Percentiles rank a stretch among this genome's conserved stretches.
These are phyloP conservation scores for Salarias fasciatus DNA, from an alignment of 2,797 vertebrate species.

Conservation along the genomic window DNA sequence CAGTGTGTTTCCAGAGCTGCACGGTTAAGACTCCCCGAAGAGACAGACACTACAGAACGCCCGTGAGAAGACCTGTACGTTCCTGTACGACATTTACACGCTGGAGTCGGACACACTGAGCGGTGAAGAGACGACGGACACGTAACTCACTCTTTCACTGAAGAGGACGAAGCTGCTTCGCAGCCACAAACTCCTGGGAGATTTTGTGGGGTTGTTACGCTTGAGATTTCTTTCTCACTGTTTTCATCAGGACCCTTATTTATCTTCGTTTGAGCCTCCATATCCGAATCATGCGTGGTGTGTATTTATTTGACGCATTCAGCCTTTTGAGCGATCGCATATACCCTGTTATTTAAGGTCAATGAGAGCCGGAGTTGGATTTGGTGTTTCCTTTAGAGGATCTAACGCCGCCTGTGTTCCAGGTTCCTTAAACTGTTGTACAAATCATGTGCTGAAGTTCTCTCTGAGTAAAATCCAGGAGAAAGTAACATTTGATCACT, in stretches of 20 bases:
- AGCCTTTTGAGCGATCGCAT: conserved; percentile 11
- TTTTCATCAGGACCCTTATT: conserved; percentile 5
- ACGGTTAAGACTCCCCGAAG: conserved; percentile 20
- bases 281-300: conserved; percentile 3
- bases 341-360: neutral
- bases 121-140: conserved; percentile 36
- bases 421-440: conserved; percentile 14
- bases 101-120: conserved; percentile 15
- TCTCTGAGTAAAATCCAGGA: conserved; percentile 10
- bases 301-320: conserved; percentile 5
- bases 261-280: conserved; percentile 17
- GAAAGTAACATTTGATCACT: conserved; percentile 55
- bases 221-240: conserved; percentile 7
- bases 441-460: conserved; percentile 1
- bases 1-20: conserved; percentile 37
- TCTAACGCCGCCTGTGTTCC: neutral
- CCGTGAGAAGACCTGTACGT: conserved; percentile 11
- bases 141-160: conserved; percentile 49
- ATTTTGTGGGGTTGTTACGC: conserved; percentile 24
- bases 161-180: conserved; percentile 17
- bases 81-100: conserved; percentile 21
- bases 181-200: conserved; percentile 18
- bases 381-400: neutral
- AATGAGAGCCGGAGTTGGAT: neutral
- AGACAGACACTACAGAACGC: conserved; percentile 5